Evolutionary conservation across 1,140 invertebrate genomes (phyloP).

Genomic region (Saxidomus purpurata): DNA sequence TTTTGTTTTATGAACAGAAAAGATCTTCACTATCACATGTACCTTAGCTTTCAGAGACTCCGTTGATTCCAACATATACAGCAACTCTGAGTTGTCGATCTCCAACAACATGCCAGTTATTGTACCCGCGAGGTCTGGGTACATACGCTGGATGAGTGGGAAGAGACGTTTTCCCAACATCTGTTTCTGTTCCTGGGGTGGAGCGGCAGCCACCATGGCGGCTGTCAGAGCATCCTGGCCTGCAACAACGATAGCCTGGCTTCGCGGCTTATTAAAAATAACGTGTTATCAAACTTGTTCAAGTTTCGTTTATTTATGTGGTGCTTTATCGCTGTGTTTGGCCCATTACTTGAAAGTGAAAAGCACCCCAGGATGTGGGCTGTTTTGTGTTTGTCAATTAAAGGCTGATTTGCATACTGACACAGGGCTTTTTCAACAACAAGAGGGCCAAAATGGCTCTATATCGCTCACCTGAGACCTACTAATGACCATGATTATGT

Average conservation of each 20-base stretch:
- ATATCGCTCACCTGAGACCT: too few relatives aligned
- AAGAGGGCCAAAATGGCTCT: too few relatives aligned
- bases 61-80: constrained; percentile 99
- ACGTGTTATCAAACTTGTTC: background rate
- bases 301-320: too few relatives aligned
- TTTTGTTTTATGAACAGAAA: too few relatives aligned
- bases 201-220: constrained; percentile 97
- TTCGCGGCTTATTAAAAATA: constrained; percentile 56
- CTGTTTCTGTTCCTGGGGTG: constrained; percentile 98
- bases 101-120: constrained; percentile 99
- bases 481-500: too few relatives aligned
- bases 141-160: constrained; percentile 98
- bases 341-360: too few relatives aligned
- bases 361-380: too few relatives aligned
- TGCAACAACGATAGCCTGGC: constrained; percentile 90
- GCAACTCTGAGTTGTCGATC: constrained; percentile 99
- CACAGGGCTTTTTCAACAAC: too few relatives aligned
- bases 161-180: constrained; percentile 99
- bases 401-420: too few relatives aligned
- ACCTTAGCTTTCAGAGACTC: constrained; percentile 98
- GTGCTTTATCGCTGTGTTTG: too few relatives aligned
- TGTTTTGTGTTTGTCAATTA: too few relatives aligned
- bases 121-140: constrained; percentile 97
- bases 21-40: background rate
- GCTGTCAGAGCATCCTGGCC: constrained; percentile 98